Base-by-base conservation (phyloP, 2,113 vertebrate species). In the Terrapene triunguis region DNA sequence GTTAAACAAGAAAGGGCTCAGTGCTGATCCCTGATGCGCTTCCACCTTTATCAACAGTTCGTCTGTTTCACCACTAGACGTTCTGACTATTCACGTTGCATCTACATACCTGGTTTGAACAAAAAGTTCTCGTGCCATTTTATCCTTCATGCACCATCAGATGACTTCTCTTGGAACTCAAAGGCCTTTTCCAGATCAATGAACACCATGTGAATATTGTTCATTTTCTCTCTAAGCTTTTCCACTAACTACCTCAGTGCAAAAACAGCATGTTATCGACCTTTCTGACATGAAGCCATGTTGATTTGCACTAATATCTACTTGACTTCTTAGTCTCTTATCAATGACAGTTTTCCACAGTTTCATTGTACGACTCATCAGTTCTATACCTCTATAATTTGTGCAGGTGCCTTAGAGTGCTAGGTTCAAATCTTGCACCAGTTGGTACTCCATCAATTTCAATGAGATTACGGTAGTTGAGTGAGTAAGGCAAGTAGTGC, bases 401-500 rank as follows among this genome's bases (percentile, higher is more conserved):
- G 16, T n/a, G 35, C 62, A 69, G 62, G 35, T 69, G 8, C 62
- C 35, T 69, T 69, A 17, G 62, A 69, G 62, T 69, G 16, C 6
- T 9, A 69, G 55, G 24, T 10, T 57, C 55, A 69, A n/a, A 69
- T n/a, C 55, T 69, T n/a, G 17, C 35, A 69, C 62, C 62, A 21
- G 35, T 21, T 69, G 7, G 16, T 69, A n/a, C 35, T 69, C 62
- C 35, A 19, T 19, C 59, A 21, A 8, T 3, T 51, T 42, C 82
- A 9, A 27, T 76, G 22, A 53, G 51, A 1, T 3, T 22, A 29
- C 35, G 3, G 2, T 48, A 2, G 42, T 0, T n/a, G 3, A 3
- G 6, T 25, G 54, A 51, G 19, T 42, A 42, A 5, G 0, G 16
- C 48, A 3, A 10, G 38, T 24, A 7, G 54, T 25, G 53, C 0